phyloP scores from a whole-genome alignment of 1,140 invertebrate species.

The Sesamia nonagrioides region DNA sequence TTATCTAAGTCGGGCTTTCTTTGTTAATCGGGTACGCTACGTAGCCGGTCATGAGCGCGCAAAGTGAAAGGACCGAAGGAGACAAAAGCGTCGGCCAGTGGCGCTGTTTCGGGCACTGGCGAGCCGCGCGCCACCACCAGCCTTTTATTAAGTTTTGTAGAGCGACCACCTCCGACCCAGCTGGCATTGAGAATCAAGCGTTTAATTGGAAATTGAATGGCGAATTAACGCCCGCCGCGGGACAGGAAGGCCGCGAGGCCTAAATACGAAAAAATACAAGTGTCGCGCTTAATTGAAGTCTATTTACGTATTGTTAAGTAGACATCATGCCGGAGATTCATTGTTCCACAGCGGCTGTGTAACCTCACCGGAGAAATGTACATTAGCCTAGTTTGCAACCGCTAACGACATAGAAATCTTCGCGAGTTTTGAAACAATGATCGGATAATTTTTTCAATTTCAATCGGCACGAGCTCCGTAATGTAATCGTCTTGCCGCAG shows the following conservation, averaged over 20 bases:
- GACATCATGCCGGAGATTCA: slow-evolving; percentile 41
- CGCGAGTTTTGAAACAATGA: slow-evolving; percentile 65
- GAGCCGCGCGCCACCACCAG: slow-evolving; percentile 76
- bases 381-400: slow-evolving; percentile 50
- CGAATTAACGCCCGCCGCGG: slow-evolving; percentile 74
- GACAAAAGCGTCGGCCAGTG: slow-evolving; percentile 75
- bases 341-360: slow-evolving; percentile 44
- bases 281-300: slow-evolving; percentile 69
- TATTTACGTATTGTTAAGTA: slow-evolving; percentile 55
- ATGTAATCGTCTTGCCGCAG: slow-evolving; percentile 58
- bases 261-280: slow-evolving; percentile 74
- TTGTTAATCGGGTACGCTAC: slow-evolving; percentile 69
- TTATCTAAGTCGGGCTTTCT: slow-evolving; percentile 80
- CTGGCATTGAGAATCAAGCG: slow-evolving; percentile 86
- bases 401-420: slow-evolving; percentile 58
- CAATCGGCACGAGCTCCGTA: slow-evolving; percentile 57
- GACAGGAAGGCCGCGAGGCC: slow-evolving; percentile 81
- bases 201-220: slow-evolving; percentile 86
- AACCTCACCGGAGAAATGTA: slow-evolving; percentile 54
- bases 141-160: slow-evolving; percentile 83
- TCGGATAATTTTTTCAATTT: slow-evolving; percentile 63
- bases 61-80: slow-evolving; percentile 83
- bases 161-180: slow-evolving; percentile 78
- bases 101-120: slow-evolving; percentile 74
- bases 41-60: slow-evolving; percentile 74